Conservation (phyloP, 2,888 invertebrate genomes). For the Drosophila atripex region DNA sequence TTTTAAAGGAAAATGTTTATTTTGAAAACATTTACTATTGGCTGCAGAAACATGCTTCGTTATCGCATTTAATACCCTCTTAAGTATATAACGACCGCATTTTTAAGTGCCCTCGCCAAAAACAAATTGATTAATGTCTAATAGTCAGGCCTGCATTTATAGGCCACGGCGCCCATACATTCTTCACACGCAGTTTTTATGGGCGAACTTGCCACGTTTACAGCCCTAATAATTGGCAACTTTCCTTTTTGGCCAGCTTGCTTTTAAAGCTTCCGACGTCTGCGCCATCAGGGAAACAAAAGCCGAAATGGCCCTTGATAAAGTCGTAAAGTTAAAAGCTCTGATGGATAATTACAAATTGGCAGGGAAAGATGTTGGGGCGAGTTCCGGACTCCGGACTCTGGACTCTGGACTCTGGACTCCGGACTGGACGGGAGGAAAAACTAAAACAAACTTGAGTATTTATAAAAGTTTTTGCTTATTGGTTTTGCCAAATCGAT, state of each 20-base stretch:
- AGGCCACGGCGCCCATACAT: neutral
- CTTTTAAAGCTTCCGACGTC: slow-evolving; percentile 18
- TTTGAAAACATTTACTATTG: too few relatives aligned
- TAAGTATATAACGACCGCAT: slow-evolving; percentile 2
- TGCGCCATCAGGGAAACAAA: slow-evolving; percentile 8
- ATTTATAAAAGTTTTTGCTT: slow-evolving; percentile 70
- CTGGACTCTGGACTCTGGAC: too few relatives aligned
- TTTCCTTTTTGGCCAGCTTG: slow-evolving; percentile 30
- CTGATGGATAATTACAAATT: slow-evolving; percentile 58
- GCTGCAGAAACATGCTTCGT: too few relatives aligned
- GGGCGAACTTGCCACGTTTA: slow-evolving; percentile 38
- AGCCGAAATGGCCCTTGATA: slow-evolving; percentile 53
- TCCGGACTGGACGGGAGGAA: slow-evolving; percentile 1
- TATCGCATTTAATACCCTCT: neutral
- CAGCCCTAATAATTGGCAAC: slow-evolving; percentile 40
- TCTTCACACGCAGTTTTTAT: slow-evolving; percentile 30
- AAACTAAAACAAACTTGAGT: slow-evolving; percentile 61
- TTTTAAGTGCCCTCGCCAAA: neutral
- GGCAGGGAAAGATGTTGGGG: slow-evolving; percentile 14
- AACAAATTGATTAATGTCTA: slow-evolving; percentile 10
- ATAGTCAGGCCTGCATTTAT: neutral
- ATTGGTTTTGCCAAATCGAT: slow-evolving; percentile 70
- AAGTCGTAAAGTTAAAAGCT: slow-evolving; percentile 64
- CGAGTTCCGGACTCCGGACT: too few relatives aligned
- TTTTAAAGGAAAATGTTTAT: too few relatives aligned